Percentiles rank a stretch among this genome's conserved stretches.
Conservation (phyloP, 37 sponge, comb jelly and placozoan genomes). For the Eunapius fragilis region DNA sequence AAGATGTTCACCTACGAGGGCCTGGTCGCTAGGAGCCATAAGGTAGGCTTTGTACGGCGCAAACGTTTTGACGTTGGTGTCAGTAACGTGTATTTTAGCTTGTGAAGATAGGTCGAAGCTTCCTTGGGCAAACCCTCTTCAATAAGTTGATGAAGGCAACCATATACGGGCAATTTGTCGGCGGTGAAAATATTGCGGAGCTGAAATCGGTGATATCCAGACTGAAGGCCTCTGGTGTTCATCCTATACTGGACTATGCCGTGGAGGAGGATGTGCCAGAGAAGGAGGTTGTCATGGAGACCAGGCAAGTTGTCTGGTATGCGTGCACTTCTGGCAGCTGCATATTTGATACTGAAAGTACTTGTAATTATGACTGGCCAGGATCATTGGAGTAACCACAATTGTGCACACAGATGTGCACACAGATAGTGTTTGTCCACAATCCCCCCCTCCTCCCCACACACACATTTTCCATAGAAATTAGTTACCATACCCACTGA, state of each 20-base stretch:
- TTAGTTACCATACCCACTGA: too few relatives aligned
- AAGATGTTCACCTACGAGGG: conserved; percentile 22
- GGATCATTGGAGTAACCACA: too few relatives aligned
- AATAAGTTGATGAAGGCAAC: conserved; percentile 7
- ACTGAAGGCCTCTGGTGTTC: background rate
- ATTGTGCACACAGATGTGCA: too few relatives aligned
- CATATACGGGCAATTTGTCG: conserved; percentile 46
- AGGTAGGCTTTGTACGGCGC: conserved; percentile 12
- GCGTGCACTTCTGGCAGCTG: too few relatives aligned
- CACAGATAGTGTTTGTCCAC: too few relatives aligned
- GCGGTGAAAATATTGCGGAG: conserved; percentile 1
- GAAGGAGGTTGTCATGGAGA: background rate
- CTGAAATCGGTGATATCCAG: background rate
- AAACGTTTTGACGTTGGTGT: background rate
- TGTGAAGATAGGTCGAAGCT: background rate
- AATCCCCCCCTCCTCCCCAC: too few relatives aligned
- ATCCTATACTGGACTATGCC: conserved; percentile 17
- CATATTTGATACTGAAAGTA: too few relatives aligned
- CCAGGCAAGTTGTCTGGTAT: too few relatives aligned
- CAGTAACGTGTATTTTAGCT: background rate
- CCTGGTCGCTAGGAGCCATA: conserved; percentile 1
- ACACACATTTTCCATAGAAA: too few relatives aligned
- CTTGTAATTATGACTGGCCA: too few relatives aligned
- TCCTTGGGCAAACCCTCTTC: conserved; percentile 15
- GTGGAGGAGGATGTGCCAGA: conserved; percentile 26